Conservation (phyloP, 2,113 vertebrate species). For the Eonycteris spelaea region DNA sequence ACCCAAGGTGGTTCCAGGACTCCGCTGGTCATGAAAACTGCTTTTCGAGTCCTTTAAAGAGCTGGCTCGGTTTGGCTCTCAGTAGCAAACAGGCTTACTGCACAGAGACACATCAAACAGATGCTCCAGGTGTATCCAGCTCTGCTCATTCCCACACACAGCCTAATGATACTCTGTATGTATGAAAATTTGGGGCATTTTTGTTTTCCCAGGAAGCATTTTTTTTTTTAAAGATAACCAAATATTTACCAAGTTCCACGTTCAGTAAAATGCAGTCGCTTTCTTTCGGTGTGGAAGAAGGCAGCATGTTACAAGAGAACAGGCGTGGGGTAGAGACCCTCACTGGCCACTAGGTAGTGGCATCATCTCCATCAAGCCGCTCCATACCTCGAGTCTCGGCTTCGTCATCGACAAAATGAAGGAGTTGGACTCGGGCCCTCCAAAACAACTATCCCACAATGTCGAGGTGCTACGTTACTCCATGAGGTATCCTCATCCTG, state of each 20-base stretch:
- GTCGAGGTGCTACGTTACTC: not conserved
- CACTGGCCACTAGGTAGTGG: not conserved
- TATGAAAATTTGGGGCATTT: not conserved
- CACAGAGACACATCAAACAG: not conserved
- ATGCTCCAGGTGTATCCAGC: not conserved
- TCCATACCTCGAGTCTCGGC: not conserved
- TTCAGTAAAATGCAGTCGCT: not conserved
- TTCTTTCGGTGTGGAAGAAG: not conserved
- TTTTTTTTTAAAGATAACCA: not conserved
- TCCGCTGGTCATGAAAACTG: not conserved
- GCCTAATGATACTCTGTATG: not conserved
- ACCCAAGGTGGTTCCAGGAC: not conserved
- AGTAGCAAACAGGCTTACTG: not conserved
- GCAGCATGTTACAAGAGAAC: not conserved
- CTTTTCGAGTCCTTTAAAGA: not conserved
- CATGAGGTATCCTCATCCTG: not conserved
- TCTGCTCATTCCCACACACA: not conserved
- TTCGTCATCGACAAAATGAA: not conserved
- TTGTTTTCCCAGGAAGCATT: not conserved
- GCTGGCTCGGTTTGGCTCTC: not conserved
- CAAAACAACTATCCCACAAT: not conserved
- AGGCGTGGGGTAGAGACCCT: not conserved
- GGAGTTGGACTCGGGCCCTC: not conserved
- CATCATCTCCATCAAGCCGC: not conserved
- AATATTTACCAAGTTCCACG: not conserved